Evolutionary conservation across 2,888 invertebrate species (phyloP), one percentile per base, ranked within the genome.

Genomic region (Labia minor): DNA sequence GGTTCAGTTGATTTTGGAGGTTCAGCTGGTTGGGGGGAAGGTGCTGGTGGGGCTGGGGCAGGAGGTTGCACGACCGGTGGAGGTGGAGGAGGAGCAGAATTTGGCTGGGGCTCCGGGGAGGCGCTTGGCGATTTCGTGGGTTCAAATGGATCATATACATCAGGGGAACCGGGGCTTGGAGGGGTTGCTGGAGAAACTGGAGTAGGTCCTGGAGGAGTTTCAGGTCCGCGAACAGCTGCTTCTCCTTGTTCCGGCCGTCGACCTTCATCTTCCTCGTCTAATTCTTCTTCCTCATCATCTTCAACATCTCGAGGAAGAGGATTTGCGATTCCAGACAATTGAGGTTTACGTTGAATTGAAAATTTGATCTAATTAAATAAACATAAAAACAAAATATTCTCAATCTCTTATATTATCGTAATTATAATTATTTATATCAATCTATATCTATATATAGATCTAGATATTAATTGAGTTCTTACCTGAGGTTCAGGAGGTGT

Each of bases 61-160:
- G 49, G 14, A 14, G 49, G 8, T 49, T 49, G 49, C 14, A 16
- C 49, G 3, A 14, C 49, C 2, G 49, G 2, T 4, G 49, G 49
- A n/a, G 49, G 49, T 4, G 49, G 49, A 3, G 49, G 8, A 14
- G 49, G 49, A 14, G 49, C 49, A 14, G 49, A n/a, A 49, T 49
- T 49, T 4, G 49, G 2, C 14, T 4, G 14, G 16, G 49, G 14
- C 16, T 49, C 49, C 0, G 84, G 85, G 0, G 86, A 84, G 0
- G 83, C 85, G 14, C 87, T 86, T 19, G 87, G 79, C 0, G 92
- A 91, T 76, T 90, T 90, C 8, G 93, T 92, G 0, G 93, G 93
- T 78, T 93, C 92, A 77, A 92, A 93, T 1, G 93, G 93, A 84
- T 93, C 92, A 77, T 93, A 93, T 1, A 87, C 91, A 77, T 91